These are phyloP conservation scores for Eupithecia exiguata DNA, from an alignment of 2,888 invertebrate genomes.

Conservation along the genomic window DNA sequence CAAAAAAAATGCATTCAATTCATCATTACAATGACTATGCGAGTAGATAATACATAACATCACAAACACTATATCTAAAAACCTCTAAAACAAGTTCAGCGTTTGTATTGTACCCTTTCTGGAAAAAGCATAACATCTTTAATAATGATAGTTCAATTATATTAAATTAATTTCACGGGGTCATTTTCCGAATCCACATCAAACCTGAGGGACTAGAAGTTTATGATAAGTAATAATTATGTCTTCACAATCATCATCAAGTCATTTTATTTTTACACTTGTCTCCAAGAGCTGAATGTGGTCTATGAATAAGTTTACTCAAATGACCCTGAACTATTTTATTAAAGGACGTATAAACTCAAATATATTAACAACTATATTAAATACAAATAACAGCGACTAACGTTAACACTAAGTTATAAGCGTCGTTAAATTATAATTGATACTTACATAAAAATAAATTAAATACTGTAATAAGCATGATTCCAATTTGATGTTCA, in stretches of 20 bases:
- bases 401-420: slow-evolving; percentile 54
- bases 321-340: slow-evolving; percentile 35
- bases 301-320: not conserved
- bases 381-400: slow-evolving; percentile 54
- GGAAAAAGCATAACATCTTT: slow-evolving; percentile 10
- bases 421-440: slow-evolving; percentile 57
- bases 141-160: slow-evolving; percentile 7
- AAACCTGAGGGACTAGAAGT: slow-evolving; percentile 3
- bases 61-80: slow-evolving; percentile 12
- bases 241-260: not conserved
- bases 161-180: not conserved
- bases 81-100: not conserved
- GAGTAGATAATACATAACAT: slow-evolving; percentile 13
- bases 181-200: slow-evolving; percentile 1
- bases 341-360: slow-evolving; percentile 42
- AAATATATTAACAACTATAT: slow-evolving; percentile 51
- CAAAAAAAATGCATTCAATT: slow-evolving; percentile 52
- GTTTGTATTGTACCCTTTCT: not conserved
- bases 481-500: slow-evolving; percentile 37
- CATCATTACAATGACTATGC: slow-evolving; percentile 17
- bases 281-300: not conserved
- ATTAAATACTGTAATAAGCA: slow-evolving; percentile 59
- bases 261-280: not conserved
- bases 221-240: not conserved
- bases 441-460: slow-evolving; percentile 48